phyloP scores from a whole-genome alignment of 2,797 vertebrate species.

The Thunnus albacares region DNA sequence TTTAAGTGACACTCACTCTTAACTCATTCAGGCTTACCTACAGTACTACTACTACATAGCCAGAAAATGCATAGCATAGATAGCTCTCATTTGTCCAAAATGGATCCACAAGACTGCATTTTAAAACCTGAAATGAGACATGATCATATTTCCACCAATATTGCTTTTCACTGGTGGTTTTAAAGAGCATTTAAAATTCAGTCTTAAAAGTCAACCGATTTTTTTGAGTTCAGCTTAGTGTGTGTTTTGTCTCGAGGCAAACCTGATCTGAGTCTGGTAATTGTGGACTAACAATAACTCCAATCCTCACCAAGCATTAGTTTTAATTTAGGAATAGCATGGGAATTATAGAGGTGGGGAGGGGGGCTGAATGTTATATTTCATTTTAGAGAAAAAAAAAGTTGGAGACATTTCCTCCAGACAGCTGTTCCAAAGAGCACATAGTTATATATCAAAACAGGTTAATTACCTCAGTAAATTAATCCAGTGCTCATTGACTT shows the following conservation, averaged over 20 bases:
- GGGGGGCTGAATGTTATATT: background rate
- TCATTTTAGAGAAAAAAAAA: no score
- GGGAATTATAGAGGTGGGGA: no score
- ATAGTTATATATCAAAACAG: no score
- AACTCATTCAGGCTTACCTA: background rate
- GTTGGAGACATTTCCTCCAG: no score
- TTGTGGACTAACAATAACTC: background rate
- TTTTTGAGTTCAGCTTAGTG: background rate
- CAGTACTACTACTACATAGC: no score
- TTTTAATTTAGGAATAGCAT: background rate
- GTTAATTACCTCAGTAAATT: no score
- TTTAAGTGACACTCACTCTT: conserved; percentile 2
- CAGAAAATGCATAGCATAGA: conserved; percentile 14
- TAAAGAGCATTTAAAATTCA: conserved; percentile 1
- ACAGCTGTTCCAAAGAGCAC: no score
- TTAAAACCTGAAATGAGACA: background rate
- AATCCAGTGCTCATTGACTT: no score
- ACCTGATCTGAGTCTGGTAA: background rate
- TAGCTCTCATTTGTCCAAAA: background rate
- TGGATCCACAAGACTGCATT: conserved; percentile 2
- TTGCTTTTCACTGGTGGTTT: background rate
- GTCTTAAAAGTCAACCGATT: background rate
- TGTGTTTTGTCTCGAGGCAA: background rate
- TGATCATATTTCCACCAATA: background rate
- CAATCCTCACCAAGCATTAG: background rate